A percentile compares a stretch with the other conserved stretches of the same genome.
These are phyloP conservation scores for Eidolon dupreanum DNA, from an alignment of 2,797 vertebrate species.

Conservation along the genomic window DNA sequence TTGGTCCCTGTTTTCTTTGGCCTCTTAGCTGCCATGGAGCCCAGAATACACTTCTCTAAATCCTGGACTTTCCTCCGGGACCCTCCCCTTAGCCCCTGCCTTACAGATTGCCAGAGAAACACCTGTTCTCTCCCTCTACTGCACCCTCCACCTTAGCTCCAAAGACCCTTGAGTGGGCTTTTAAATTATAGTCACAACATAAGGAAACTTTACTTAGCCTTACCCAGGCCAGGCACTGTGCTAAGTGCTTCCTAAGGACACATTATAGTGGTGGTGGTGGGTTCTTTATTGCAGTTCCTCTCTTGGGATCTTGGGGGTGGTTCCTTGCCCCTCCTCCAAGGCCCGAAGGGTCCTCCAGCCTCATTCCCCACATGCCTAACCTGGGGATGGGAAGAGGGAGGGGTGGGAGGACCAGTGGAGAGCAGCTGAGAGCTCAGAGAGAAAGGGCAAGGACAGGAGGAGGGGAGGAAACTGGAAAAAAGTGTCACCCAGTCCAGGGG, in stretches of 20 bases:
- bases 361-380: constrained; percentile 39
- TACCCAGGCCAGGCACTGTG: background rate
- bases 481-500: background rate
- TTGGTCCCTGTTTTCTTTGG: constrained; percentile 76
- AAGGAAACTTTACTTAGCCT: background rate
- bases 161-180: background rate
- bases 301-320: background rate
- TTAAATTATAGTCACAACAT: background rate
- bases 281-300: background rate
- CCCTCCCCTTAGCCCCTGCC: background rate
- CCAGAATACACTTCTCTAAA: background rate
- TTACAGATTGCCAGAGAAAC: background rate
- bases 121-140: constrained; percentile 1
- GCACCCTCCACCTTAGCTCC: background rate
- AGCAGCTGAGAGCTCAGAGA: background rate
- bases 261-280: background rate
- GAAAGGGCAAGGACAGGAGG: background rate
- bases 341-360: background rate
- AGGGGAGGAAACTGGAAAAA: background rate
- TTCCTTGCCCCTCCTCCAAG: background rate
- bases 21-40: constrained; percentile 56
- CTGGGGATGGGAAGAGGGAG: background rate
- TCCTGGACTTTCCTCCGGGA: background rate
- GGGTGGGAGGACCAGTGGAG: background rate
- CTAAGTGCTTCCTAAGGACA: background rate